phyloP scores from a whole-genome alignment of 2,113 vertebrate species.

The Stegastes partitus region DNA sequence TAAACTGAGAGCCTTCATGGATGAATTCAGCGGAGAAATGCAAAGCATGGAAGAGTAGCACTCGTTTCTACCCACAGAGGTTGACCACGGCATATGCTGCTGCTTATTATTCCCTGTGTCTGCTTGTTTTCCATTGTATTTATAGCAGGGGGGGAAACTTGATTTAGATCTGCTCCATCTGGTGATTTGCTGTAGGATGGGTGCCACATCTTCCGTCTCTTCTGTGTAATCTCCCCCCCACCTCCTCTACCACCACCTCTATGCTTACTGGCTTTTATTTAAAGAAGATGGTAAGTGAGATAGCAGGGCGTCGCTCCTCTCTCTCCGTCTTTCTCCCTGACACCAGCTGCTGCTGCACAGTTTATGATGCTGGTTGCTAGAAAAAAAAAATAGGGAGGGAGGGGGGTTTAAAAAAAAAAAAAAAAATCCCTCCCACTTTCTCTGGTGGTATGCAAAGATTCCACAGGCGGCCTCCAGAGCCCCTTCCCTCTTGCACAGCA shows the following conservation, averaged over 20 bases:
- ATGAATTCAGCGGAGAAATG: slow-evolving; percentile 76
- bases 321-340: slow-evolving; percentile 56
- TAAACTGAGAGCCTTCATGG: slow-evolving; percentile 71
- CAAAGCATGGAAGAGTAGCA: slow-evolving; percentile 65
- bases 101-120: slow-evolving; percentile 64
- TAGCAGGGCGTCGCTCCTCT: slow-evolving; percentile 55
- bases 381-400: slow-evolving; percentile 1
- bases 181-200: slow-evolving; percentile 68
- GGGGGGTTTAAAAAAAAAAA: slow-evolving; percentile 18
- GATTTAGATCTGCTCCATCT: slow-evolving; percentile 82
- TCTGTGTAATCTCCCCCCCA: slow-evolving; percentile 18
- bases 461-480: slow-evolving; percentile 69
- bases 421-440: slow-evolving; percentile 69
- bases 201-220: slow-evolving; percentile 61
- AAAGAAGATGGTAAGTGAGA: slow-evolving; percentile 70
- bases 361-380: slow-evolving; percentile 70
- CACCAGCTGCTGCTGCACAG: slow-evolving; percentile 69
- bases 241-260: background rate
- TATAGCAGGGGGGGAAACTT: slow-evolving; percentile 70
- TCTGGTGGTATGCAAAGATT: slow-evolving; percentile 73
- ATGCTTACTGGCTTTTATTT: slow-evolving; percentile 71
- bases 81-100: slow-evolving; percentile 74
- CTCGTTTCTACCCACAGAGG: slow-evolving; percentile 66
- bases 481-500: slow-evolving; percentile 35
- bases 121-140: slow-evolving; percentile 78